phyloP scores from a whole-genome alignment of 2,113 vertebrate species.

The Elachura formosa region DNA sequence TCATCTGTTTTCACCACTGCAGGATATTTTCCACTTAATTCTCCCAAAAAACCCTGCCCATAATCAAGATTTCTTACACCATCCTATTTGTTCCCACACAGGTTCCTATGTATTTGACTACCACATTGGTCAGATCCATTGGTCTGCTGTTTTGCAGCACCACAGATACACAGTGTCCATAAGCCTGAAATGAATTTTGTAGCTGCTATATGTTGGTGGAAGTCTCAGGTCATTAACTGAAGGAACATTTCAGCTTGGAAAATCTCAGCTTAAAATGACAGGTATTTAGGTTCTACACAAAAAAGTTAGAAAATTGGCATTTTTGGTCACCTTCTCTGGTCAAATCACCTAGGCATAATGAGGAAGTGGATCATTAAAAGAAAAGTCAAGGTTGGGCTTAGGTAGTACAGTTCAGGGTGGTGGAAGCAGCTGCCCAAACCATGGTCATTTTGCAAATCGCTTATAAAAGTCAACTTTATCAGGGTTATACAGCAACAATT shows the following conservation, averaged over 20 bases:
- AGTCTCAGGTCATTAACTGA: background rate
- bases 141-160: background rate
- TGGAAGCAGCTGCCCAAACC: background rate
- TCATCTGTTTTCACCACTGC: background rate
- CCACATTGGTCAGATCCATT: rapidly evolving
- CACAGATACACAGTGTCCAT: background rate
- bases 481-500: background rate
- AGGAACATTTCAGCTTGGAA: background rate
- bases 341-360: background rate
- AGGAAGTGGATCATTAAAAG: background rate
- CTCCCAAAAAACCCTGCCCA: background rate
- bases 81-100: background rate
- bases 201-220: background rate
- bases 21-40: background rate
- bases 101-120: background rate
- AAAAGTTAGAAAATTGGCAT: background rate
- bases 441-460: background rate
- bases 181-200: background rate
- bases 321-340: background rate
- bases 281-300: background rate
- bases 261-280: background rate
- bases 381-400: background rate
- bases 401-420: too few species aligned
- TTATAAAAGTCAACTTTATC: background rate
- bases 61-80: background rate